A percentile compares a stretch with the other conserved stretches of the same genome.
Evolutionary conservation across 1,140 invertebrate species (phyloP).

Genomic region (Pseudomyrmex dendroicus): DNA sequence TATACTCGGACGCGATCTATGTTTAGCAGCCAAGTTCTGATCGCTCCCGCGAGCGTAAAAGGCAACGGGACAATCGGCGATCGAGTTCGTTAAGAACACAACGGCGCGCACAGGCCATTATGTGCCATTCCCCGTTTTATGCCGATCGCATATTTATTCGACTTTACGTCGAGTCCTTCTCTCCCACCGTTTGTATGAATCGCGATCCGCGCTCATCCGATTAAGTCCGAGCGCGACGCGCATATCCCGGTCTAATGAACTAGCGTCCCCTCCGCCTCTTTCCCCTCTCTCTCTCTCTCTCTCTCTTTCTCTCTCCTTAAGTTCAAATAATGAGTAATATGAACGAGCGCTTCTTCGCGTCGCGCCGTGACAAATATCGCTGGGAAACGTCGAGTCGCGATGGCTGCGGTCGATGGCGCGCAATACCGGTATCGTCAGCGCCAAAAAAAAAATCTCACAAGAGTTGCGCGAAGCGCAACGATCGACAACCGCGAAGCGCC

Average conservation of each 20-base stretch:
- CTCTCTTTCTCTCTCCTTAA: not conserved
- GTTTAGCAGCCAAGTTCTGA: slow-evolving; percentile 34
- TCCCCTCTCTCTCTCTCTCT: not conserved
- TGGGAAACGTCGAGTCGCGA: slow-evolving; percentile 55
- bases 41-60: slow-evolving; percentile 40
- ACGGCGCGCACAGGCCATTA: slow-evolving; percentile 22
- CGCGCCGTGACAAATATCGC: slow-evolving; percentile 48
- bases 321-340: slow-evolving; percentile 70
- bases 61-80: slow-evolving; percentile 20
- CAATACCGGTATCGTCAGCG: not conserved
- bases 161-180: slow-evolving; percentile 29
- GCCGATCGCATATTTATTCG: slow-evolving; percentile 52
- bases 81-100: slow-evolving; percentile 43
- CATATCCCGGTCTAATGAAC: slow-evolving; percentile 64
- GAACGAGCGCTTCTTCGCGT: slow-evolving; percentile 34
- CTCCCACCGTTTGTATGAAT: slow-evolving; percentile 48
- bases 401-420: slow-evolving; percentile 32
- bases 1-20: slow-evolving; percentile 25
- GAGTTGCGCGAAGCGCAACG: slow-evolving; percentile 9
- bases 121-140: slow-evolving; percentile 23
- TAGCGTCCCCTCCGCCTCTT: slow-evolving; percentile 26
- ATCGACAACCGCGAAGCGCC: not conserved
- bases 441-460: not conserved
- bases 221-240: slow-evolving; percentile 64
- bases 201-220: slow-evolving; percentile 50